These are phyloP conservation scores for Euura saliciscinereae DNA, from an alignment of 1,140 invertebrate genomes.

Conservation along the genomic window DNA sequence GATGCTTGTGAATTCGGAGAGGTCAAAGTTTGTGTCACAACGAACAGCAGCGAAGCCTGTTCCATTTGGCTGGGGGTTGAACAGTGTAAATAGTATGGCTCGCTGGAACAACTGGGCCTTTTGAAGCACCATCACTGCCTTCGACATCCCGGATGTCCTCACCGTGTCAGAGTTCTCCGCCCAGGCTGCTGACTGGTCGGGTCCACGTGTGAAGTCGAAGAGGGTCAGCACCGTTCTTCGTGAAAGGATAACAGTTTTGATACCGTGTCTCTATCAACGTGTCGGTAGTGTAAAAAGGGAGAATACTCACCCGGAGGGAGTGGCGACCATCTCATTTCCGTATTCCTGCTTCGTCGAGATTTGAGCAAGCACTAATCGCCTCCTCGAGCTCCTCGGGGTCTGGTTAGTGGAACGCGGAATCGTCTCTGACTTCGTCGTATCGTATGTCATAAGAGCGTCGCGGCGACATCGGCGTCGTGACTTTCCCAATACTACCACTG, in stretches of 20 bases:
- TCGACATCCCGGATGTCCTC: conserved; percentile 66
- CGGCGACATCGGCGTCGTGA: too few relatives aligned
- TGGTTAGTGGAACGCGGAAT: not conserved
- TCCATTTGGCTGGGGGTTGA: conserved; percentile 69
- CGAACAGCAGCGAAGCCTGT: conserved; percentile 69
- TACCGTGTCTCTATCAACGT: not conserved
- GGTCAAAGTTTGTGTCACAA: conserved; percentile 58
- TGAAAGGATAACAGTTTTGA: not conserved
- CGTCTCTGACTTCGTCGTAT: not conserved
- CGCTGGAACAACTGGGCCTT: conserved; percentile 64
- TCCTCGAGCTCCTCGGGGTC: not conserved
- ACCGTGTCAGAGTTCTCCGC: conserved; percentile 68
- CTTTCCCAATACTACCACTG: too few relatives aligned
- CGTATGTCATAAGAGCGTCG: too few relatives aligned
- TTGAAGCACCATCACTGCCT: conserved; percentile 65
- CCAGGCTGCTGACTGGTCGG: conserved; percentile 53
- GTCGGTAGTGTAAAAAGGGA: not conserved
- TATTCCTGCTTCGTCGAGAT: not conserved
- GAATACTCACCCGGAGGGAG: conserved; percentile 29
- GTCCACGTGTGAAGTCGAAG: conserved; percentile 42
- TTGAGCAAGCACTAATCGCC: not conserved
- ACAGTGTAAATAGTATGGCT: conserved; percentile 69
- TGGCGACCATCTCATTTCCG: conserved; percentile 34
- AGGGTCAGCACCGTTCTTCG: conserved; percentile 35
- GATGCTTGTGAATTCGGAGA: conserved; percentile 59